These are phyloP conservation scores for Pipistrellus pipistrellus DNA, from an alignment of 2,797 vertebrate species.

Conservation along the genomic window DNA sequence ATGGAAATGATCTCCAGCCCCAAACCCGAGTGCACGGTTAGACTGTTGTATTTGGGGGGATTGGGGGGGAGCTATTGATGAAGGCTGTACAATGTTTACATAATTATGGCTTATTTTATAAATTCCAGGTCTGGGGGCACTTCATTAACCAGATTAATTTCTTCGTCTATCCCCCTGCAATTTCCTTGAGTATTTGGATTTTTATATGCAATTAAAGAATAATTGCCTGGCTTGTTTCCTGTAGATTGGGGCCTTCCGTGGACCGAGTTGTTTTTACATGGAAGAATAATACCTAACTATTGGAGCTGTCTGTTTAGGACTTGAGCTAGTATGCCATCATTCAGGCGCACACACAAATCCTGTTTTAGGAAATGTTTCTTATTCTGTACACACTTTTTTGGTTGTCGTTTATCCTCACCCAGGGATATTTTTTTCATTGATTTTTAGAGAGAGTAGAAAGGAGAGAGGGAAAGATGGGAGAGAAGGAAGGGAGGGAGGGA, in stretches of 20 bases:
- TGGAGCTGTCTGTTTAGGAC: background rate
- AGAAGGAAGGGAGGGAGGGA: too few species aligned
- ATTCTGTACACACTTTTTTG: background rate
- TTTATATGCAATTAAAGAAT: slow-evolving; percentile 65
- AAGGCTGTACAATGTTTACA: slow-evolving; percentile 64
- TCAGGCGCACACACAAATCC: background rate
- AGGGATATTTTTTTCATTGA: background rate
- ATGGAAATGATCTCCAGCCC: slow-evolving; percentile 28
- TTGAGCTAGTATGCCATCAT: background rate
- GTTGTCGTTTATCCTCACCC: too few species aligned
- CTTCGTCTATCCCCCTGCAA: slow-evolving; percentile 15
- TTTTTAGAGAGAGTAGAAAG: background rate
- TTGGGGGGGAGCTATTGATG: slow-evolving; percentile 27
- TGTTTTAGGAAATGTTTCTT: slow-evolving; percentile 30
- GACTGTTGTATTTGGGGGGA: background rate
- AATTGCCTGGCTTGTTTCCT: slow-evolving; percentile 39
- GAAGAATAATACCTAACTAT: background rate
- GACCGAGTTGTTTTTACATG: slow-evolving; percentile 3
- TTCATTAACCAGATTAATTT: slow-evolving; percentile 66
- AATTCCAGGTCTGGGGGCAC: slow-evolving; percentile 22
- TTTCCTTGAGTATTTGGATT: slow-evolving; percentile 61
- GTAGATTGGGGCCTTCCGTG: slow-evolving; percentile 22
- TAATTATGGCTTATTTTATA: slow-evolving; percentile 76
- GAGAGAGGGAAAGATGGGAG: too few species aligned
- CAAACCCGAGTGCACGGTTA: slow-evolving; percentile 9